Conservation (phyloP, 2,113 vertebrate species). For the Hystrix brachyura region DNA sequence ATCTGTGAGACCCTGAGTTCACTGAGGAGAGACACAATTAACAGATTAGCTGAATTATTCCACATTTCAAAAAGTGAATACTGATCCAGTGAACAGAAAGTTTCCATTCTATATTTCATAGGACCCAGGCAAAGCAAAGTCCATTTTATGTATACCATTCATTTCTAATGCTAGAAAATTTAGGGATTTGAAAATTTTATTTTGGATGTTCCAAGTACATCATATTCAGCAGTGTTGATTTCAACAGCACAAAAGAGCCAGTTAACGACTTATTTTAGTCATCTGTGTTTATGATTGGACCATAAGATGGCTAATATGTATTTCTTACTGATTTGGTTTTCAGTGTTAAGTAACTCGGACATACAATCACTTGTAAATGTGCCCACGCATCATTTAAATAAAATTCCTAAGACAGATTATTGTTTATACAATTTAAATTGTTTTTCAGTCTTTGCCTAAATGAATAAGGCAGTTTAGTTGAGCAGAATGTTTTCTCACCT, state of each 20-base stretch:
- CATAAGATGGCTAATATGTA: background rate
- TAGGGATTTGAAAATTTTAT: background rate
- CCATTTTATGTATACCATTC: background rate
- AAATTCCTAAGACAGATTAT: background rate
- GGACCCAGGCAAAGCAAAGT: background rate
- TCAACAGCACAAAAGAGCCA: background rate
- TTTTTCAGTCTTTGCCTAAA: background rate
- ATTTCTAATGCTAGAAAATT: slow-evolving; percentile 19
- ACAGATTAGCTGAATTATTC: background rate
- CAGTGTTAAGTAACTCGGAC: background rate
- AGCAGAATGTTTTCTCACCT: background rate
- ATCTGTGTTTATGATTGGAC: background rate
- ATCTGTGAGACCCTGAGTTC: background rate
- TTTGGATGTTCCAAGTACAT: background rate
- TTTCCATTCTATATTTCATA: background rate
- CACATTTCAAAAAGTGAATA: background rate
- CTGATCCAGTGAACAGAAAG: background rate
- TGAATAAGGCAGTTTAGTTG: background rate
- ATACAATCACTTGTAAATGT: background rate
- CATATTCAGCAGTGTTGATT: background rate
- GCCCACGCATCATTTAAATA: background rate
- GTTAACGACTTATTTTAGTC: background rate
- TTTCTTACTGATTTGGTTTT: slow-evolving; percentile 20
- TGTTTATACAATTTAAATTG: background rate
- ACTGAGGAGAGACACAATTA: background rate